A percentile compares a stretch with the other conserved stretches of the same genome.
Evolutionary conservation across 2,113 vertebrate species (phyloP).

Genomic region (Merops nubicus): DNA sequence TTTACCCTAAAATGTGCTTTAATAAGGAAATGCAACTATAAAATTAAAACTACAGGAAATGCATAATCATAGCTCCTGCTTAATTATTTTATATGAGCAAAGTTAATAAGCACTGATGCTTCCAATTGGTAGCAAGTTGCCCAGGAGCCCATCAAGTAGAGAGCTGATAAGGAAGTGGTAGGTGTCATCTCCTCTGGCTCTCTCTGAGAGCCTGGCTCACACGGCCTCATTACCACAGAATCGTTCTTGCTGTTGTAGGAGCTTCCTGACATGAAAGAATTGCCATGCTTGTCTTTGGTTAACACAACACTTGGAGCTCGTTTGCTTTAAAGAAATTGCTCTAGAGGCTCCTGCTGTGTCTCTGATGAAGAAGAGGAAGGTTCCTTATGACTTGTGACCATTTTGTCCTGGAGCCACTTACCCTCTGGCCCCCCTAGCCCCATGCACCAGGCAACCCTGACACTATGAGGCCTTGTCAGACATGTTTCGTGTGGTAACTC

Average conservation of each 20-base stretch:
- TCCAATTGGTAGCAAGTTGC: neutral
- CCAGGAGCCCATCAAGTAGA: neutral
- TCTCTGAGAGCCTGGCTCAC: neutral
- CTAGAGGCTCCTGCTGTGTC: neutral
- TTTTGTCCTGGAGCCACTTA: neutral
- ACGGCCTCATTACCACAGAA: neutral
- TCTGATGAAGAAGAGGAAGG: neutral
- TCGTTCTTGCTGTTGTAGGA: neutral
- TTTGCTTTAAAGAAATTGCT: neutral
- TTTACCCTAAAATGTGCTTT: neutral
- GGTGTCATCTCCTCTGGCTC: neutral
- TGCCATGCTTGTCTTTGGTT: neutral
- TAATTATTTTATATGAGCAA: neutral
- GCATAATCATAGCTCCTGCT: neutral
- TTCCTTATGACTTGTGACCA: neutral
- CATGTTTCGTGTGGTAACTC: neutral
- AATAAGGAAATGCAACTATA: neutral
- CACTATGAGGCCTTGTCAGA: neutral
- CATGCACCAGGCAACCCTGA: neutral
- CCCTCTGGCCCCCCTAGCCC: neutral
- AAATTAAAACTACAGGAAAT: neutral
- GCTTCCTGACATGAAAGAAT: neutral
- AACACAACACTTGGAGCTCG: neutral
- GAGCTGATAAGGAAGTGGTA: neutral
- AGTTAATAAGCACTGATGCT: neutral